These are phyloP conservation scores for Didymodactylos carnosus DNA, from an alignment of 2,888 invertebrate genomes.

Conservation along the genomic window DNA sequence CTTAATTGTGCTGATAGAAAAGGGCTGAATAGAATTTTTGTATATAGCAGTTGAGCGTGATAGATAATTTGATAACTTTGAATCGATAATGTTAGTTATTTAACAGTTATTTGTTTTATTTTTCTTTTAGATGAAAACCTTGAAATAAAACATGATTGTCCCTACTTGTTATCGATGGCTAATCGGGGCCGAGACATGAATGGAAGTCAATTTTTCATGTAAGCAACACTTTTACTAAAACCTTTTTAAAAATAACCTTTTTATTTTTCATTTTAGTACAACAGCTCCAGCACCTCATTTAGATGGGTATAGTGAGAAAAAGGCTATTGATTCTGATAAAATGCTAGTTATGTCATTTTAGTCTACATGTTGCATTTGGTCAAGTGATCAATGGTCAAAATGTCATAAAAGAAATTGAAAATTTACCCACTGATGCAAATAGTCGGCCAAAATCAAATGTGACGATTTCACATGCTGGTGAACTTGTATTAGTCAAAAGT, in stretches of 20 bases:
- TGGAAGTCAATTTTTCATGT: conserved; percentile 97
- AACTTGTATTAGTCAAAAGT: conserved; percentile 48
- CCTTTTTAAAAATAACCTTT: not conserved
- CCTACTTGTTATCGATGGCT: conserved; percentile 86
- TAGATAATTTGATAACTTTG: too few species aligned
- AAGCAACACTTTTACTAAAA: conserved; percentile 40
- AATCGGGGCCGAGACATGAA: conserved; percentile 91
- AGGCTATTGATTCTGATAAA: conserved; percentile 38
- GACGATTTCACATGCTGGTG: conserved; percentile 69
- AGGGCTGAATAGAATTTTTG: not conserved
- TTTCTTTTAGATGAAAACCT: conserved; percentile 68
- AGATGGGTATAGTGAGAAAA: too few species aligned
- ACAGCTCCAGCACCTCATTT: conserved; percentile 92
- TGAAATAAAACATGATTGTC: conserved; percentile 62
- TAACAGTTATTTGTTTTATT: not conserved
- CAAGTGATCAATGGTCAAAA: conserved; percentile 71
- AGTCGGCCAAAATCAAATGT: conserved; percentile 57
- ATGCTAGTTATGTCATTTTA: conserved; percentile 27
- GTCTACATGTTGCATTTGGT: conserved; percentile 94
- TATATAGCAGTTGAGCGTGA: too few species aligned
- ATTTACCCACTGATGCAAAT: conserved; percentile 59
- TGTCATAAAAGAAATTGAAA: conserved; percentile 69
- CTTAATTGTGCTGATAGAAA: too few species aligned
- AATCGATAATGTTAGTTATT: not conserved
- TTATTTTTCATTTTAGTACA: conserved; percentile 61